Evolutionary conservation across 2,113 vertebrate genomes (phyloP).

Genomic region (Passer montanus): DNA sequence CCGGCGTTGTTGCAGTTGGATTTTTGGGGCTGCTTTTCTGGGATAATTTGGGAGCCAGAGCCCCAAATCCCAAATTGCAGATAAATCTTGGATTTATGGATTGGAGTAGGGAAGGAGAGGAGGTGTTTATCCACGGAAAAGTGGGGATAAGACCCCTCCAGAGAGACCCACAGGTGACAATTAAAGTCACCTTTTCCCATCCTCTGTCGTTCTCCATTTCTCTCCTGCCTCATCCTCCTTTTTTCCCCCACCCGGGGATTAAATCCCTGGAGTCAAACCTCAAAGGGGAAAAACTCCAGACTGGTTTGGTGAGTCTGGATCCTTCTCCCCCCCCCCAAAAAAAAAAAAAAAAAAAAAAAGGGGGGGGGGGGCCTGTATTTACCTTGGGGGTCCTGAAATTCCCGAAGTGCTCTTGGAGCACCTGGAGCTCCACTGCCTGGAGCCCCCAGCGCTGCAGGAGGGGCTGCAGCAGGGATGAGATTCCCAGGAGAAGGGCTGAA

Average conservation of each 20-base stretch:
- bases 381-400: neutral
- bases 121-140: neutral
- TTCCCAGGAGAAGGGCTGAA: neutral
- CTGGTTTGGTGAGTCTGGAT: neutral
- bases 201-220: neutral
- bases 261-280: neutral
- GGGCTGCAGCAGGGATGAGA: neutral
- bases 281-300: neutral
- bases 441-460: neutral
- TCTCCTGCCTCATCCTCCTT: neutral
- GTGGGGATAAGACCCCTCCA: neutral
- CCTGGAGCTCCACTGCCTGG: neutral
- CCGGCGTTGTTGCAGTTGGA: fast-evolving
- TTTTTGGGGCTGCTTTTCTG: neutral
- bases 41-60: neutral
- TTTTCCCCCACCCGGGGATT: neutral
- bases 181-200: neutral
- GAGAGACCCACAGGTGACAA: neutral
- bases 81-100: neutral
- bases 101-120: neutral
- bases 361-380: neutral
- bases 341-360: too few species aligned
- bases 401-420: neutral
- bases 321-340: too few species aligned
- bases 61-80: fast-evolving